Percentiles rank a stretch among this genome's conserved stretches.
phyloP scores from a whole-genome alignment of 2,888 invertebrate genomes.

The Arge pagana region DNA sequence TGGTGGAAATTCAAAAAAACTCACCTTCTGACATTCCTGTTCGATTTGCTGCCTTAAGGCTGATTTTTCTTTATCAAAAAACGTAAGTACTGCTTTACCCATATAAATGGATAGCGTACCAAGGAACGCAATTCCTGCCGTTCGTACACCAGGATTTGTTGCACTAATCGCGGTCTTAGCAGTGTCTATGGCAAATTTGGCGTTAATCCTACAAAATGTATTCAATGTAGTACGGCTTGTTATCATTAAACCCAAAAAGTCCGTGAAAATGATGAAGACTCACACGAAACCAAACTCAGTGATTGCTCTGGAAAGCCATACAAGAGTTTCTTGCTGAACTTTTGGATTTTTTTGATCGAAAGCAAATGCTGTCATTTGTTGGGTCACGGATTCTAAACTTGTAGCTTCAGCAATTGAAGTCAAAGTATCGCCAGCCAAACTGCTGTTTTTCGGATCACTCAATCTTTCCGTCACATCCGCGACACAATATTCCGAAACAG shows the following conservation, averaged over 20 bases:
- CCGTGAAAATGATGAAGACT: slow-evolving; percentile 50
- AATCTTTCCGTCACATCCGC: slow-evolving; percentile 84
- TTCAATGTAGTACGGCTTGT: not conserved
- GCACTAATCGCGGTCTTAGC: slow-evolving; percentile 83
- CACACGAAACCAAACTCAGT: slow-evolving; percentile 86
- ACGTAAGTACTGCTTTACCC: slow-evolving; percentile 74
- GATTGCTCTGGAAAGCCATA: slow-evolving; percentile 79
- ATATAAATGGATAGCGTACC: slow-evolving; percentile 82
- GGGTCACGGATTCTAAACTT: slow-evolving; percentile 74
- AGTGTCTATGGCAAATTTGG: slow-evolving; percentile 75
- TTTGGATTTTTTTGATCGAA: slow-evolving; percentile 90
- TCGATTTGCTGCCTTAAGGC: slow-evolving; percentile 83
- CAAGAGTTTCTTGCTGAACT: slow-evolving; percentile 82
- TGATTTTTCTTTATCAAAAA: slow-evolving; percentile 87
- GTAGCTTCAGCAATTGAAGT: slow-evolving; percentile 78
- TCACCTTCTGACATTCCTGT: slow-evolving; percentile 81
- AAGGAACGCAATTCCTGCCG: slow-evolving; percentile 73
- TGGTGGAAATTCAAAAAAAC: slow-evolving; percentile 76
- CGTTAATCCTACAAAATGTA: slow-evolving; percentile 66
- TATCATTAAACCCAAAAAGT: not conserved
- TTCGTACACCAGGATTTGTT: slow-evolving; percentile 83
- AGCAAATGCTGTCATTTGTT: slow-evolving; percentile 73
- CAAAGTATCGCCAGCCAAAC: slow-evolving; percentile 71
- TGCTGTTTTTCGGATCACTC: slow-evolving; percentile 80
- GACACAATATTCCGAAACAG: slow-evolving; percentile 75